Percentiles rank a stretch among this genome's conserved stretches.
Evolutionary conservation across 2,113 vertebrate genomes (phyloP).

Genomic region (Lepus americanus): DNA sequence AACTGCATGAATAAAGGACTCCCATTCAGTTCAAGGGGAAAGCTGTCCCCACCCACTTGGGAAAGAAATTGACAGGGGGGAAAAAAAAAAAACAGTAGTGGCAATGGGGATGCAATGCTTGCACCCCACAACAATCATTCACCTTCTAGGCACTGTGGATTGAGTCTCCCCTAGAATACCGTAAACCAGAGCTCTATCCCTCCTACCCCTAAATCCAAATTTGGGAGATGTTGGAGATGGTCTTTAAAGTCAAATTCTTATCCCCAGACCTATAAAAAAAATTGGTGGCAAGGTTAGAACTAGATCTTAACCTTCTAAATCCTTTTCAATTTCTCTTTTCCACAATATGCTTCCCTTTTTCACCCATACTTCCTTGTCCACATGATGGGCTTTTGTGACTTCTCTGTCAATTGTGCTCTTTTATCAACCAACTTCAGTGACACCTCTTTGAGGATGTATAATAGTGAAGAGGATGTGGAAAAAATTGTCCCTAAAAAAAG

Average conservation of each 20-base stretch:
- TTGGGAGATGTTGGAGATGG: background rate
- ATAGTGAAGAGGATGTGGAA: conserved; percentile 8
- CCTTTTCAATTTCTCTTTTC: background rate
- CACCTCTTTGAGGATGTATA: background rate
- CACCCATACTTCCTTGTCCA: background rate
- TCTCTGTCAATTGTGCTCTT: background rate
- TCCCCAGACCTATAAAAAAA: background rate
- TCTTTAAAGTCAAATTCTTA: conserved; percentile 13
- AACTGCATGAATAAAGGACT: background rate
- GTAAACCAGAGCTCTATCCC: background rate
- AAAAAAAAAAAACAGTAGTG: background rate
- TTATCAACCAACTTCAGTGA: background rate
- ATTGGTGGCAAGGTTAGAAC: background rate
- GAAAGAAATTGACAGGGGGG: background rate
- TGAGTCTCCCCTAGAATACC: background rate
- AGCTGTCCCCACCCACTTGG: background rate
- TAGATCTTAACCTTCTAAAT: background rate
- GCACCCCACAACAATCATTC: background rate
- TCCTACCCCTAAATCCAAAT: background rate
- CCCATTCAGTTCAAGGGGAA: background rate
- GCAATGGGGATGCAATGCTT: background rate
- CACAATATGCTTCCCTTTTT: background rate
- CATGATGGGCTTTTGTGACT: background rate
- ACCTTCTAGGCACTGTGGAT: background rate
- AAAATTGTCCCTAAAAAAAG: background rate